Evolutionary conservation across 1,140 invertebrate species (phyloP).

Genomic region (Caerostris extrusa): DNA sequence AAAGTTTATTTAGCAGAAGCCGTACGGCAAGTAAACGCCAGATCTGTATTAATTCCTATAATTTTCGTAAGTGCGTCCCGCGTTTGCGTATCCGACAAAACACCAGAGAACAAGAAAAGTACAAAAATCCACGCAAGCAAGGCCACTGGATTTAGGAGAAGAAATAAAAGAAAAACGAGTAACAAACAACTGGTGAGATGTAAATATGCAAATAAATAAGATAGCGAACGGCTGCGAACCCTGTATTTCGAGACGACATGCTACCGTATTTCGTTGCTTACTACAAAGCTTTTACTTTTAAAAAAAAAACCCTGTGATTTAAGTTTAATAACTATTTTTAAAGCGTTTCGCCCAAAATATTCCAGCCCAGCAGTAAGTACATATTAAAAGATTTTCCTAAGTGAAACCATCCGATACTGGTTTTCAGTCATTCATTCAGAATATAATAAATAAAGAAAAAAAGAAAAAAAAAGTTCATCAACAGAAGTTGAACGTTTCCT

Average conservation of each 20-base stretch:
- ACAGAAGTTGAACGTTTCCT: neutral
- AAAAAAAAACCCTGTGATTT: neutral
- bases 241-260: conserved; percentile 46
- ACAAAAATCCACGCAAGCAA: conserved; percentile 14
- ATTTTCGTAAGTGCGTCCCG: conserved; percentile 62
- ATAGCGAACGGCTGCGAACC: conserved; percentile 8
- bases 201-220: conserved; percentile 68
- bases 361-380: neutral
- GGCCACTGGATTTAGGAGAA: neutral
- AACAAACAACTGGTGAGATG: conserved; percentile 22
- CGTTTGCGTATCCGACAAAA: conserved; percentile 19
- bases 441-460: neutral
- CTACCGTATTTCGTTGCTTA: conserved; percentile 49
- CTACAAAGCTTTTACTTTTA: neutral
- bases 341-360: conserved; percentile 65
- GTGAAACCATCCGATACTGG: conserved; percentile 7
- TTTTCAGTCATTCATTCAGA: neutral
- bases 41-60: conserved; percentile 59
- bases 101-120: conserved; percentile 2
- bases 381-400: conserved; percentile 51
- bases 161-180: neutral
- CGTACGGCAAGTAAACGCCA: neutral
- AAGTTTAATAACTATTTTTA: conserved; percentile 57
- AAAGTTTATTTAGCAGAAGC: neutral
- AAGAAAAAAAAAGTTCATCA: neutral